These are phyloP conservation scores for Stichopus chloronotus DNA, from an alignment of 35 echinoderm and acorn worm species.

Conservation along the genomic window DNA sequence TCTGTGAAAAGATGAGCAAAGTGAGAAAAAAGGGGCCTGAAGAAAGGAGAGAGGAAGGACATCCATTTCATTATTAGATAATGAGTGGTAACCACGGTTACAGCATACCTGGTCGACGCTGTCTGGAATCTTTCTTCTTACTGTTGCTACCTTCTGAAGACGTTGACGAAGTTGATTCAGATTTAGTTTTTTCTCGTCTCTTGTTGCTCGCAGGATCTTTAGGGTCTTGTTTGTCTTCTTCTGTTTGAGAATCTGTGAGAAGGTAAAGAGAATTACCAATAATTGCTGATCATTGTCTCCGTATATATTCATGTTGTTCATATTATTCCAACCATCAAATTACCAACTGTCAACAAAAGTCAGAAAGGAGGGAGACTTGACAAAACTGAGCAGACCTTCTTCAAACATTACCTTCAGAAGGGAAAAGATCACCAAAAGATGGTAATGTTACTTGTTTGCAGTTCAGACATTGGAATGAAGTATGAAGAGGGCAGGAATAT, in stretches of 20 bases:
- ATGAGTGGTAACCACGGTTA: not conserved
- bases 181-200: conserved; percentile 9
- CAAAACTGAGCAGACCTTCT: no score
- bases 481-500: no score
- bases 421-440: no score
- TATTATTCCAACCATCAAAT: no score
- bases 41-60: not conserved
- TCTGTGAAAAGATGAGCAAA: not conserved
- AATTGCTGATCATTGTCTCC: no score
- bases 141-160: conserved; percentile 16
- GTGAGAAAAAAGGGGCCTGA: not conserved
- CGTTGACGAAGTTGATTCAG: not conserved
- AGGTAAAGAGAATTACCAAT: not conserved
- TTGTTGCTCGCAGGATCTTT: conserved; percentile 18
- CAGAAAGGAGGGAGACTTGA: no score
- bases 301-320: no score
- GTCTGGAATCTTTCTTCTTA: not conserved
- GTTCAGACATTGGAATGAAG: no score
- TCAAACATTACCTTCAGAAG: no score
- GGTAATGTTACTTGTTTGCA: no score
- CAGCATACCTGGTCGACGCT: conserved; percentile 33
- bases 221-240: conserved; percentile 6
- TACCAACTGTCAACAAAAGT: no score
- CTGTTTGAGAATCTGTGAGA: conserved; percentile 19
- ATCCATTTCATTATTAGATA: not conserved